Conservation (phyloP, 2,797 vertebrate genomes). For the Enteromius thamalakanensis region DNA sequence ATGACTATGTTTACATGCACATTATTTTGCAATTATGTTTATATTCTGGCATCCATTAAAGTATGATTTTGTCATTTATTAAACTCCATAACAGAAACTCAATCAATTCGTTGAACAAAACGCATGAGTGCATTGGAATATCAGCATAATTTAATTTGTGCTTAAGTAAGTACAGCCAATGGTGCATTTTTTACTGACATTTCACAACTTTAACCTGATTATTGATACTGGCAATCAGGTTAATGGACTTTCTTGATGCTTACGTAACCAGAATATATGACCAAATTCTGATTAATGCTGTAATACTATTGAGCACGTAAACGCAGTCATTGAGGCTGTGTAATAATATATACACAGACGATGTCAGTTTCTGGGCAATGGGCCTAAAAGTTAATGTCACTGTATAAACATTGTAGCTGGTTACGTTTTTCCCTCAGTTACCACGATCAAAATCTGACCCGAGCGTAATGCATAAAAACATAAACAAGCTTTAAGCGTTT, state of each 20-base stretch:
- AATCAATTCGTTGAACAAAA: not conserved
- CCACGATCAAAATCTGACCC: not conserved
- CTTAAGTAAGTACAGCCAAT: not conserved
- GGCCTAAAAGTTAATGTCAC: constrained; percentile 53
- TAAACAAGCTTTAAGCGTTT: not conserved
- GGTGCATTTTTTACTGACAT: not conserved
- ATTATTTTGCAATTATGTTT: not conserved
- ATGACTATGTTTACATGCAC: not conserved
- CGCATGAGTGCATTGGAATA: not conserved
- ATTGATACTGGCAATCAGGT: constrained; percentile 2
- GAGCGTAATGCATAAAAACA: not conserved
- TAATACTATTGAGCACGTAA: not conserved
- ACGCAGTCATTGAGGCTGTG: constrained; percentile 8
- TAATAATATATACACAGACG: constrained; percentile 52
- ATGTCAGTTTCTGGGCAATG: constrained; percentile 57
- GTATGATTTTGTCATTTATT: not conserved
- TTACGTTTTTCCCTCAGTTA: not conserved
- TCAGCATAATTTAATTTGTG: not conserved
- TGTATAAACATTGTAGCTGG: constrained; percentile 50
- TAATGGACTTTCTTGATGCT: not conserved
- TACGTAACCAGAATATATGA: not conserved
- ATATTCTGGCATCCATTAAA: not conserved
- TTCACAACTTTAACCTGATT: constrained; percentile 2
- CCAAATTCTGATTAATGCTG: constrained; percentile 13
- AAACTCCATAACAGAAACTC: not conserved